Conservation (phyloP, 2,797 vertebrate genomes). For the Huso huso region DNA sequence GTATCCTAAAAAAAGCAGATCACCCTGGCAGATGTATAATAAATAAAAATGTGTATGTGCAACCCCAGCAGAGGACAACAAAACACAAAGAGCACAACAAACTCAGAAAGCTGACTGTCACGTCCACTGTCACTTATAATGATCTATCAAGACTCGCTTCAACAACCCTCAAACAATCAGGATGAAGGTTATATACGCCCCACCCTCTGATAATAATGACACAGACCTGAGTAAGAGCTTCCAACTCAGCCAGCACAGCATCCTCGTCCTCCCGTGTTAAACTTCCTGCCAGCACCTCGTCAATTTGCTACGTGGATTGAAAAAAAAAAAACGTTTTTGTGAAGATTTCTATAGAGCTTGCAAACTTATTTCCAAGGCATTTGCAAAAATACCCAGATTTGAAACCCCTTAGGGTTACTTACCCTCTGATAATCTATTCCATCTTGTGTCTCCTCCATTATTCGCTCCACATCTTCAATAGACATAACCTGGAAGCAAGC, state of each 20-base stretch:
- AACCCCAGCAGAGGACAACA: no score
- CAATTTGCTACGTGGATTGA: conserved; percentile 73
- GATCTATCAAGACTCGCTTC: no score
- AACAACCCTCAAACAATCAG: no score
- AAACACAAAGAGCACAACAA: no score
- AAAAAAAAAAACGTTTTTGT: neutral
- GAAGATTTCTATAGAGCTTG: neutral
- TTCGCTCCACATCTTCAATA: conserved; percentile 84
- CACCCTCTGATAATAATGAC: no score
- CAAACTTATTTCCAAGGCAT: neutral
- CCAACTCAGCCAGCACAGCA: conserved; percentile 79
- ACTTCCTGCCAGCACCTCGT: conserved; percentile 77
- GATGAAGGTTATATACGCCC: no score
- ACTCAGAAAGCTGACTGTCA: no score
- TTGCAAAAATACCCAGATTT: neutral
- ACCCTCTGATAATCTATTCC: conserved; percentile 88
- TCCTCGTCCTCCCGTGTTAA: conserved; percentile 85
- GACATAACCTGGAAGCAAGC: conserved; percentile 73
- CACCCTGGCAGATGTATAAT: no score
- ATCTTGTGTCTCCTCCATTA: conserved; percentile 89
- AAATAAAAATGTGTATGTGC: no score
- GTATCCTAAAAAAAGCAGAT: neutral
- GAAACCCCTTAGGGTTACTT: conserved; percentile 21
- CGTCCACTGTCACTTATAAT: no score
- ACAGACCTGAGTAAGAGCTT: conserved; percentile 79